These are phyloP conservation scores for Heliconius melpomene DNA, from an alignment of 1,140 invertebrate species.

Conservation along the genomic window DNA sequence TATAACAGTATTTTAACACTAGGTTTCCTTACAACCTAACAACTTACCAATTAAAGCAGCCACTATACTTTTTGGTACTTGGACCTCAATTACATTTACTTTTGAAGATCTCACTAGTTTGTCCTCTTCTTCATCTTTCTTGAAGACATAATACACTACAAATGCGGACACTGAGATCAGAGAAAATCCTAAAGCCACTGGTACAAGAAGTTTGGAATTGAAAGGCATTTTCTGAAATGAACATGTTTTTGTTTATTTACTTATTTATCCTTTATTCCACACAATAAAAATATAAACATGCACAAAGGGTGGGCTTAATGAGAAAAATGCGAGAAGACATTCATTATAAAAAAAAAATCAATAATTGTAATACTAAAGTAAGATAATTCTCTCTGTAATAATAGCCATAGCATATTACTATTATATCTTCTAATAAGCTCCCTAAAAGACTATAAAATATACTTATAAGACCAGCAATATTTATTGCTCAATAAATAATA, in stretches of 20 bases:
- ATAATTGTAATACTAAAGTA: too few species aligned
- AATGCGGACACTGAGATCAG: constrained; percentile 69
- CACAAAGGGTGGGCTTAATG: too few species aligned
- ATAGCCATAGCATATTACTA: too few species aligned
- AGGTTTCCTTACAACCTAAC: not conserved
- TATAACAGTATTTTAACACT: too few species aligned
- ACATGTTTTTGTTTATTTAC: not conserved
- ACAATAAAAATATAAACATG: not conserved
- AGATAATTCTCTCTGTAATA: too few species aligned
- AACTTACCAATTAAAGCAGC: constrained; percentile 73
- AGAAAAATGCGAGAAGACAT: too few species aligned
- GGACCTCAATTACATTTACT: constrained; percentile 65
- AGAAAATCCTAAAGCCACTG: constrained; percentile 65
- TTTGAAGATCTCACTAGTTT: constrained; percentile 59
- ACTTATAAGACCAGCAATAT: not conserved
- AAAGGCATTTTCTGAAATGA: constrained; percentile 63
- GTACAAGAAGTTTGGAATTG: constrained; percentile 61
- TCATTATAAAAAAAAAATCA: too few species aligned
- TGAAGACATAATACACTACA: constrained; percentile 72
- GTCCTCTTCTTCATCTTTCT: constrained; percentile 64
- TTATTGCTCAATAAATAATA: not conserved
- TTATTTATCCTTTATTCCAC: not conserved
- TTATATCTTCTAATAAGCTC: too few species aligned
- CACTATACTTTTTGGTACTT: constrained; percentile 68
- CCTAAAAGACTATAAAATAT: not conserved